Conservation (phyloP, 2,113 vertebrate species). For the Takifugu flavidus region DNA sequence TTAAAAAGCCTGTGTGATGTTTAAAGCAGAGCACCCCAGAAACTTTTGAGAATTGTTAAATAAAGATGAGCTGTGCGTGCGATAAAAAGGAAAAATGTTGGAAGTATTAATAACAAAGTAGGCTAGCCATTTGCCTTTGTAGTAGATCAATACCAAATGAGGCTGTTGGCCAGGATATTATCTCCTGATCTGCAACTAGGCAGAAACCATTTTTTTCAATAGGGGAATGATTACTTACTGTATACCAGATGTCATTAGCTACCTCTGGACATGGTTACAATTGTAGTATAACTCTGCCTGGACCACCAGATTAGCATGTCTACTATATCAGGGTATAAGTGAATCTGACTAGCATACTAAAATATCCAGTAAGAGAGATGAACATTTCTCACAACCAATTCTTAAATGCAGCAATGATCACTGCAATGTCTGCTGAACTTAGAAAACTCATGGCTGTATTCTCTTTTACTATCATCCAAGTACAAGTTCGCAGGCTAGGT, state of each 20-base stretch:
- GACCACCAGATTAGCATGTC: conserved; percentile 9
- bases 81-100: conserved; percentile 28
- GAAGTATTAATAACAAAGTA: conserved; percentile 70
- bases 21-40: conserved; percentile 83
- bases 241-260: conserved; percentile 42
- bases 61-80: conserved; percentile 75
- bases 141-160: conserved; percentile 72
- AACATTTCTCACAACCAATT: no score
- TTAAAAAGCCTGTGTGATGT: conserved; percentile 83
- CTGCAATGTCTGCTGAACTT: no score
- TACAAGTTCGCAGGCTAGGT: no score
- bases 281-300: not conserved
- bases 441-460: no score
- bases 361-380: not conserved
- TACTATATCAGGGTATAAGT: not conserved
- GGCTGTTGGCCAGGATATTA: conserved; percentile 32
- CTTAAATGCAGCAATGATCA: no score
- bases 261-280: conserved; percentile 21
- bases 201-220: conserved; percentile 26
- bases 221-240: conserved; percentile 14
- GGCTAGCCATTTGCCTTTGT: conserved; percentile 49
- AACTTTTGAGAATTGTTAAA: conserved; percentile 79
- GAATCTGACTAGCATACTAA: not conserved
- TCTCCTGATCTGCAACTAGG: conserved; percentile 22
- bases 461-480: no score